A percentile compares a stretch with the other conserved stretches of the same genome.
Evolutionary conservation across 2,797 vertebrate species (phyloP).

Genomic region (Enteromius mattozi): DNA sequence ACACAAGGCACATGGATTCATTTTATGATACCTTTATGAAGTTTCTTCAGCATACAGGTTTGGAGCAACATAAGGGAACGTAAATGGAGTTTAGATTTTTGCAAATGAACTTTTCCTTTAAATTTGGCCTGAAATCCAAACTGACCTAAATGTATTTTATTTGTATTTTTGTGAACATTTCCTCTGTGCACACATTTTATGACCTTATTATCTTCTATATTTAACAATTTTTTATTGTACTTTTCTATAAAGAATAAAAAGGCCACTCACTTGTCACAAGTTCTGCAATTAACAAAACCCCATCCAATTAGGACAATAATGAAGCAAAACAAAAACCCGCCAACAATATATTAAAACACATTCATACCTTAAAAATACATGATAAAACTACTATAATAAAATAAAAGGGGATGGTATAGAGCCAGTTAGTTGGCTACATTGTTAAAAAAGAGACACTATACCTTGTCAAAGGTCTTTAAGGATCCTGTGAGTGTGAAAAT

Average conservation of each 20-base stretch:
- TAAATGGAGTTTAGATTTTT: neutral
- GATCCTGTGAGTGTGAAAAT: neutral
- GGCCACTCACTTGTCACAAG: neutral
- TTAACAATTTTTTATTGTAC: too few relatives aligned
- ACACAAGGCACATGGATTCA: neutral
- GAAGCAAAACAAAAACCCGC: neutral
- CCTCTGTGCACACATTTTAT: neutral
- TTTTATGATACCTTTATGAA: neutral
- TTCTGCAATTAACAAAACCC: neutral
- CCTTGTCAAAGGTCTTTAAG: neutral
- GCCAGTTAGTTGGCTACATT: too few relatives aligned
- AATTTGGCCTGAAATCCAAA: neutral
- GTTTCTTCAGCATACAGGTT: neutral
- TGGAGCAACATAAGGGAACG: neutral
- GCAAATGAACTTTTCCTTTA: neutral
- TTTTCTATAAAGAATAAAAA: neutral
- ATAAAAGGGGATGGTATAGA: neutral
- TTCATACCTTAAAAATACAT: too few relatives aligned
- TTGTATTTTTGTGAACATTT: neutral
- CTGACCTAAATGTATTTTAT: neutral
- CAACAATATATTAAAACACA: too few relatives aligned
- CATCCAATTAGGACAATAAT: neutral
- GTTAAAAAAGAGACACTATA: neutral
- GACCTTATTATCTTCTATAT: neutral
- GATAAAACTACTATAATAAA: too few relatives aligned